Conservation (phyloP, 2,888 invertebrate genomes). For the Sialis lutaria region DNA sequence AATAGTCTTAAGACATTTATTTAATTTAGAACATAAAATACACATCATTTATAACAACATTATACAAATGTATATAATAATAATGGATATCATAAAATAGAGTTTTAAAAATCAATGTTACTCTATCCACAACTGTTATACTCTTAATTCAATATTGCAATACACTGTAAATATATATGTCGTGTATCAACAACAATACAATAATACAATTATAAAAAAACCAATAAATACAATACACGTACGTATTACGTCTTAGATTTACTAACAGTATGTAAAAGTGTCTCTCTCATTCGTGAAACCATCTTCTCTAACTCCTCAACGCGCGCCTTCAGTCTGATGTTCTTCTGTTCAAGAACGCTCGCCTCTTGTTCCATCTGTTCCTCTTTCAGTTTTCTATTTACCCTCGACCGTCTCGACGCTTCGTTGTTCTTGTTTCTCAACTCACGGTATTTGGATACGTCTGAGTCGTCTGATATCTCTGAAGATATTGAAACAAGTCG, state of each 20-base stretch:
- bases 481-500: conserved; percentile 24
- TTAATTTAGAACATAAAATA: no score
- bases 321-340: conserved; percentile 42
- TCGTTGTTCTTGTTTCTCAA: conserved; percentile 62
- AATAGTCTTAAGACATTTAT: no score
- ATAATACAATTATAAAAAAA: no score
- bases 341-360: conserved; percentile 38
- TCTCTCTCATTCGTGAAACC: conserved; percentile 44
- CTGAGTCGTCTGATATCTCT: conserved; percentile 24
- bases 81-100: no score
- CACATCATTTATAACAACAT: no score
- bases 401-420: conserved; percentile 54
- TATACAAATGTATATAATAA: conserved; percentile 9
- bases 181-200: no score
- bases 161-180: no score
- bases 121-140: no score
- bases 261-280: conserved; percentile 44
- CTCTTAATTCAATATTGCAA: no score
- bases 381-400: conserved; percentile 47
- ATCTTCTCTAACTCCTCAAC: conserved; percentile 50
- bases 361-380: conserved; percentile 25
- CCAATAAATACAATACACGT: no score
- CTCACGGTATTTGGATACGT: conserved; percentile 42
- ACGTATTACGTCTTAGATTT: conserved; percentile 15
- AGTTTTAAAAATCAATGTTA: no score